These are phyloP conservation scores for Cheilinus undulatus DNA, from an alignment of 2,113 vertebrate genomes.

Conservation along the genomic window DNA sequence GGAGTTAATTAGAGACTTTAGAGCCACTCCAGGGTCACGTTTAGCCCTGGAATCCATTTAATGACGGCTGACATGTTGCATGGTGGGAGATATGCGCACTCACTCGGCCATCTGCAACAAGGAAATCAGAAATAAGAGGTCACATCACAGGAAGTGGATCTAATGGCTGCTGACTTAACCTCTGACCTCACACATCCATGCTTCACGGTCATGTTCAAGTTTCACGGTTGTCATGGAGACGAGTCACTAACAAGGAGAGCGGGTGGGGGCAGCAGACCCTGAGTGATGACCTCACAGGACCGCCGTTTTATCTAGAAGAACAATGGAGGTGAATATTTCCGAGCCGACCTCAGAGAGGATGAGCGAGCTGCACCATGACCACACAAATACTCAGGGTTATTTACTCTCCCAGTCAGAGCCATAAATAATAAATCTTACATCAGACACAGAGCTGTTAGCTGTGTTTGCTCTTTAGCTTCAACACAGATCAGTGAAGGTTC, in stretches of 20 bases:
- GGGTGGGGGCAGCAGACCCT: conserved; percentile 56
- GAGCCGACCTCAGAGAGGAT: conserved; percentile 49
- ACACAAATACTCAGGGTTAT: conserved; percentile 50
- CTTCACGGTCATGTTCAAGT: conserved; percentile 90
- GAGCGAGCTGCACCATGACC: conserved; percentile 65
- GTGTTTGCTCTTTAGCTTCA: conserved; percentile 11
- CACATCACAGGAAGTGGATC: conserved; percentile 89
- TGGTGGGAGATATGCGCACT: conserved; percentile 47
- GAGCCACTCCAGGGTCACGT: conserved; percentile 48
- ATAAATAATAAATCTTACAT: conserved; percentile 51
- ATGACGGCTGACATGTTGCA: conserved; percentile 59
- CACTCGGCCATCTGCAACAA: conserved; percentile 64
- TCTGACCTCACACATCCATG: conserved; percentile 80
- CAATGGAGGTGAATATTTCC: conserved; percentile 71
- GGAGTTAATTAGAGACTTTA: conserved; percentile 59
- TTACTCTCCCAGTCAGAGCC: conserved; percentile 46
- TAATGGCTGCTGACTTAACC: conserved; percentile 86
- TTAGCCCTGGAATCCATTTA: conserved; percentile 54
- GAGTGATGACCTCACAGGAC: conserved; percentile 71
- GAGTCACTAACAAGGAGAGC: conserved; percentile 59
- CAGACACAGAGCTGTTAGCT: conserved; percentile 35
- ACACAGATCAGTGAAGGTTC: not conserved
- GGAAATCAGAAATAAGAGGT: conserved; percentile 84
- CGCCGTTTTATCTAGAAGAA: conserved; percentile 63
- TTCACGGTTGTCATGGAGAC: conserved; percentile 86